Conservation (phyloP, 2,797 vertebrate species). For the Schizopygopsis pylzovi region DNA sequence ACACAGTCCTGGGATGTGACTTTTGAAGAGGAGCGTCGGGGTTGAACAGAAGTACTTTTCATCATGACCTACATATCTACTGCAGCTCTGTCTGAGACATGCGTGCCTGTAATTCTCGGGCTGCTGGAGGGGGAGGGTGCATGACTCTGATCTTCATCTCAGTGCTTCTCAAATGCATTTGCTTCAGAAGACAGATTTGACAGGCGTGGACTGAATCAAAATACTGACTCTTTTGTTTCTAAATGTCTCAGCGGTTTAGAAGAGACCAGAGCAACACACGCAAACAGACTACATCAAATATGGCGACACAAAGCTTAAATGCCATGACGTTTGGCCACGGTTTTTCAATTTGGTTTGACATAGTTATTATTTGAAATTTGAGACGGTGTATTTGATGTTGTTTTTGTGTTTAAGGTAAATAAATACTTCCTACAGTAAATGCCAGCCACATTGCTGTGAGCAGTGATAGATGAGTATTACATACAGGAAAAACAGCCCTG, state of each 20-base stretch:
- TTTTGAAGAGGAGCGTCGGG: neutral
- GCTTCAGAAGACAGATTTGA: neutral
- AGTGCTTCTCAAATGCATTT: neutral
- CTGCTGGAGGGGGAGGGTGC: constrained; percentile 11
- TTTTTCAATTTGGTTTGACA: neutral
- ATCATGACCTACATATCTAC: constrained; percentile 57
- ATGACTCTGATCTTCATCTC: neutral
- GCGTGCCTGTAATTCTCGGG: constrained; percentile 20
- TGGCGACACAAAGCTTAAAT: neutral
- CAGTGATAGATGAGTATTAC: too few relatives aligned
- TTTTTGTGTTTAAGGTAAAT: neutral
- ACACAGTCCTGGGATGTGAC: constrained; percentile 39
- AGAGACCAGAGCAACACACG: neutral
- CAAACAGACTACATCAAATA: neutral
- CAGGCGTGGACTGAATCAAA: neutral
- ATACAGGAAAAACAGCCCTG: too few relatives aligned
- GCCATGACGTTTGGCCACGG: neutral
- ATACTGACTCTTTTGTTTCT: neutral
- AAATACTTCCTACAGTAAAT: neutral
- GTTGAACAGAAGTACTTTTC: constrained; percentile 33
- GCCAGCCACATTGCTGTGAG: neutral
- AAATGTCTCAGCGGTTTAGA: neutral
- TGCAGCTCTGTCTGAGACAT: constrained; percentile 33
- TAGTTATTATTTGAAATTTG: neutral
- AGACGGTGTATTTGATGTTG: neutral